Evolutionary conservation across 2,113 vertebrate species (phyloP).

Genomic region (Gambusia affinis): DNA sequence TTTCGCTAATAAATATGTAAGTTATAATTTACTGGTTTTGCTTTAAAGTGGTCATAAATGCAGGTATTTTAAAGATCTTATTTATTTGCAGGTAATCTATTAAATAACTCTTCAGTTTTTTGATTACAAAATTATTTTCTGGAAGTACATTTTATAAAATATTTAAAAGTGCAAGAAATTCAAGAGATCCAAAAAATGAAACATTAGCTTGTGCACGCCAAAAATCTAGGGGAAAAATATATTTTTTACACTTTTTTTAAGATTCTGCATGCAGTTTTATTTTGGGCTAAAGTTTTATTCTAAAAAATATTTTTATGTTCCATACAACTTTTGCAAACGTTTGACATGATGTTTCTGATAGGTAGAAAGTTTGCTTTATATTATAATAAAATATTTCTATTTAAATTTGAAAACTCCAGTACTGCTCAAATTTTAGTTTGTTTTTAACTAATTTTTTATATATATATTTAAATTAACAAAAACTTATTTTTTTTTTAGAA

Average conservation of each 20-base stretch:
- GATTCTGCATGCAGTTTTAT: too few relatives aligned
- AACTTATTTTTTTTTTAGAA: background rate
- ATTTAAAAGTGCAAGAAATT: background rate
- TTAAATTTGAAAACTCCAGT: background rate
- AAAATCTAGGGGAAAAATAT: too few relatives aligned
- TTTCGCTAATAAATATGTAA: background rate
- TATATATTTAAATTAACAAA: background rate
- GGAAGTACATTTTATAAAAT: background rate
- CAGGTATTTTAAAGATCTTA: background rate
- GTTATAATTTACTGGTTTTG: background rate
- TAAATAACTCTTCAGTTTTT: background rate
- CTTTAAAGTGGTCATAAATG: background rate
- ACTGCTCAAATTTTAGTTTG: background rate
- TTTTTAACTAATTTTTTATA: background rate
- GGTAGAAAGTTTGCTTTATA: background rate
- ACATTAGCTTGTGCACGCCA: too few relatives aligned
- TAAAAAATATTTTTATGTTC: too few relatives aligned
- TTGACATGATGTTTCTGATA: background rate
- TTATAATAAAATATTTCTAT: background rate
- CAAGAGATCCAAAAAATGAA: background rate
- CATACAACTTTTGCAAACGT: background rate
- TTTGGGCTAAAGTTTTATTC: too few relatives aligned
- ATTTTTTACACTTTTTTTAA: too few relatives aligned
- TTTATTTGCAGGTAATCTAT: background rate
- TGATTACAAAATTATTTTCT: background rate